These are phyloP conservation scores for Syrrhaptes paradoxus DNA, from an alignment of 2,113 vertebrate genomes.

Conservation along the genomic window DNA sequence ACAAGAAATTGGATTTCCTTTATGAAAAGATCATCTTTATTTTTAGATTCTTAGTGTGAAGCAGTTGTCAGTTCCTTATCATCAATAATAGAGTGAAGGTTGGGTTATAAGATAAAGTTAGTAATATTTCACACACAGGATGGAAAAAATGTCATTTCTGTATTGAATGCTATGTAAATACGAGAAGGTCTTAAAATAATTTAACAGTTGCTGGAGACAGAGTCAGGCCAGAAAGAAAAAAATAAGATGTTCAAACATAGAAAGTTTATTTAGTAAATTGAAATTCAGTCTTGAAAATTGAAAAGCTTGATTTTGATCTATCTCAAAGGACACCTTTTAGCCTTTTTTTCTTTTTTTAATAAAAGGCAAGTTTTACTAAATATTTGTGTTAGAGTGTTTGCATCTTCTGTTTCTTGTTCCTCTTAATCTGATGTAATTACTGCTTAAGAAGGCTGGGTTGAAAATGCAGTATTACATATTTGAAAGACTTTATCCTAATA, in stretches of 20 bases:
- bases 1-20: neutral
- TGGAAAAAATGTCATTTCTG: slow-evolving; percentile 23
- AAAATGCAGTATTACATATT: slow-evolving; percentile 15
- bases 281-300: slow-evolving; percentile 58
- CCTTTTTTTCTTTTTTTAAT: neutral
- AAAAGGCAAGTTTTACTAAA: slow-evolving; percentile 24
- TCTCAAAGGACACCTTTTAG: neutral
- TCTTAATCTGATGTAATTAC: neutral
- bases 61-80: neutral
- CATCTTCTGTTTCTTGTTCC: neutral
- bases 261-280: slow-evolving; percentile 63
- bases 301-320: slow-evolving; percentile 47
- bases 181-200: slow-evolving; percentile 27
- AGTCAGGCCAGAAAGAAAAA: slow-evolving; percentile 8
- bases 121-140: neutral
- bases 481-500: neutral
- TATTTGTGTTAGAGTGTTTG: slow-evolving; percentile 12
- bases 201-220: slow-evolving; percentile 18
- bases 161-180: slow-evolving; percentile 36
- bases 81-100: neutral
- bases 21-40: neutral
- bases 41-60: neutral
- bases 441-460: neutral
- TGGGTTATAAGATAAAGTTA: neutral
- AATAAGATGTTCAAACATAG: slow-evolving; percentile 41